Evolutionary conservation across 2,888 invertebrate genomes (phyloP).

Genomic region (Agonopterix arenella): DNA sequence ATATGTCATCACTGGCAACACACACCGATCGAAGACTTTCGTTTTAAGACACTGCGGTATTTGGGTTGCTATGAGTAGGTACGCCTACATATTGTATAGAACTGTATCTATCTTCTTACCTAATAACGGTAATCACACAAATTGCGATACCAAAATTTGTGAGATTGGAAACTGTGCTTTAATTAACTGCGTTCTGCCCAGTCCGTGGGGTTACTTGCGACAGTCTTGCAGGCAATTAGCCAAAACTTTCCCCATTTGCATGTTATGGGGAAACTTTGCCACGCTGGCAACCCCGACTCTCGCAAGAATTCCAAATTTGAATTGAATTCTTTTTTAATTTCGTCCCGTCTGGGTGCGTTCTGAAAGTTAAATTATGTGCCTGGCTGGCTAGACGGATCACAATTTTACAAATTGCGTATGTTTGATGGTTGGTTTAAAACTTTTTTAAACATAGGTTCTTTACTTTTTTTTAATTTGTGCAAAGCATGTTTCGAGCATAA

Average conservation of each 20-base stretch:
- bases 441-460: no score
- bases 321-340: slow-evolving; percentile 56
- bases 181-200: slow-evolving; percentile 34
- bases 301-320: slow-evolving; percentile 37
- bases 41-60: no score
- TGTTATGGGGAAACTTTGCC: slow-evolving; percentile 63
- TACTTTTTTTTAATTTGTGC: no score
- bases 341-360: slow-evolving; percentile 14
- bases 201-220: slow-evolving; percentile 26
- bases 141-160: no score
- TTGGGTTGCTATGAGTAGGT: no score
- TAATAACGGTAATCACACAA: no score
- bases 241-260: slow-evolving; percentile 65
- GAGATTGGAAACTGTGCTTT: slow-evolving; percentile 33
- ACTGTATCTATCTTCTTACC: no score
- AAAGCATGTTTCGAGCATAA: no score
- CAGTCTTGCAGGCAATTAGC: slow-evolving; percentile 52
- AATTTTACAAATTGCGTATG: background rate
- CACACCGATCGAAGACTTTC: no score
- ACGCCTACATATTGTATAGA: no score
- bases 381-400: background rate
- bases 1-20: no score
- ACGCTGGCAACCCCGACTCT: slow-evolving; percentile 26
- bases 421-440: background rate
- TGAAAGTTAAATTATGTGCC: slow-evolving; percentile 4